These are phyloP conservation scores for Coleophora deauratella DNA, from an alignment of 2,888 invertebrate genomes.

Conservation along the genomic window DNA sequence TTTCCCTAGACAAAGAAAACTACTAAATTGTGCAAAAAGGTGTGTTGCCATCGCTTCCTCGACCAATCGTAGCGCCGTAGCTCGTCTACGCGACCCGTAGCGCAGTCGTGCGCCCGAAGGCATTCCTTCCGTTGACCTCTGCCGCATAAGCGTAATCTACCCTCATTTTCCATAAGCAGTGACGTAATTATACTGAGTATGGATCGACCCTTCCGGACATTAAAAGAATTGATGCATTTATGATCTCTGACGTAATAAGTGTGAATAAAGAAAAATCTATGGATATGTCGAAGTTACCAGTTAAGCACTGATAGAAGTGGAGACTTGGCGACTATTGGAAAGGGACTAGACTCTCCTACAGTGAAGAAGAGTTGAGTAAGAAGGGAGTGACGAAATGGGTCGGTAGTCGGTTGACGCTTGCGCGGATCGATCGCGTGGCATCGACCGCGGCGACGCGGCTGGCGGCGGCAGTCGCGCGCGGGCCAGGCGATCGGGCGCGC, in stretches of 20 bases:
- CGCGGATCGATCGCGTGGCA: conserved; percentile 33
- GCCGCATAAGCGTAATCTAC: too few species aligned
- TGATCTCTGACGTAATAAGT: conserved; percentile 34
- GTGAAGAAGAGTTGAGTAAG: conserved; percentile 23
- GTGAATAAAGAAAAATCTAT: conserved; percentile 22
- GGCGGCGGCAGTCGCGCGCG: conserved; percentile 63
- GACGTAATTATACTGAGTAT: not conserved
- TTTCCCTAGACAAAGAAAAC: conserved; percentile 38
- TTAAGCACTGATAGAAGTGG: conserved; percentile 16
- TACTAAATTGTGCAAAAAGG: conserved; percentile 25
- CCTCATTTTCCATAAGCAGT: too few species aligned
- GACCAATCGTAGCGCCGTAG: conserved; percentile 54
- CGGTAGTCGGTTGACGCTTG: conserved; percentile 34
- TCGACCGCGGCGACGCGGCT: conserved; percentile 32
- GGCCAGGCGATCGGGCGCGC: conserved; percentile 59
- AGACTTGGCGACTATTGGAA: conserved; percentile 10
- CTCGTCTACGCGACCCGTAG: conserved; percentile 46
- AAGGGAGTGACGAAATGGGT: conserved; percentile 26
- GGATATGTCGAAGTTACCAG: conserved; percentile 8
- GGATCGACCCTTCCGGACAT: conserved; percentile 10
- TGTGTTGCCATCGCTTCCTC: conserved; percentile 20
- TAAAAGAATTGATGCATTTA: conserved; percentile 19
- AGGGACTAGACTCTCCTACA: not conserved
- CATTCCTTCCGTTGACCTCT: too few species aligned
- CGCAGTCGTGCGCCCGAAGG: conserved; percentile 4